Base-by-base conservation (phyloP, 2,888 invertebrate genomes). In the Chesias legatella region DNA sequence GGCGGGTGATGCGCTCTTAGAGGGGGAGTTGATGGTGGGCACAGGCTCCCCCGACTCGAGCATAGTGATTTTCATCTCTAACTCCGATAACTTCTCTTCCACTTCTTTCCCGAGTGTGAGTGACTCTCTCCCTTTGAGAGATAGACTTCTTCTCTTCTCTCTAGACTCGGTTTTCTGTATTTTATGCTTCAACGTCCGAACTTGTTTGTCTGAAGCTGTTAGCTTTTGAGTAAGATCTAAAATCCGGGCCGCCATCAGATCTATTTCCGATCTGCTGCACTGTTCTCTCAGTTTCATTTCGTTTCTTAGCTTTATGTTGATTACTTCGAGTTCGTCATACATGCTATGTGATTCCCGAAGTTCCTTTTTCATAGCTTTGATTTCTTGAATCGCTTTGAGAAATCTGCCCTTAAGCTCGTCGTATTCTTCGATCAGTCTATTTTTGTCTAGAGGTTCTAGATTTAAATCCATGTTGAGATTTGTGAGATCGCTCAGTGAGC, bases 141-240 rank as follows among this genome's bases (percentile, higher is more conserved):
- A 95, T 10, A 95, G 83, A 23, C 95, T 95, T 48, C 96, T 89
- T 51, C 96, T 86, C 57, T 95, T 94, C 60, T 94, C 94, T 57
- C 93, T 89, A 0, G 92, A 91, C 64, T 95, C 95, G 0, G 92
- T 90, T 66, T 94, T 94, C 51, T 93, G 92, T 45, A 95, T 83
- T 73, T 95, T 96, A 60, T 94, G 94, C 74, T 95, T 95, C 10
- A 95, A 71, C 1, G 91, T 91, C 37, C 95, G 89, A 6, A 94
- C 93, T 76, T 95, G 95, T 58, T 94, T 94, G 65, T 96, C 96
- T 0, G 95, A 94, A 0, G 91, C 90, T 5, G 92, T 92, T 44
- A 96, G 88, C 71, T 96, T 97, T 37, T 91, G 90, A 0, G 96
- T 95, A 20, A 97, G 82, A 69, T 96, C 95, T 66, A 96, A 92